phyloP scores from a whole-genome alignment of 2,113 vertebrate species.

The Elachura formosa region DNA sequence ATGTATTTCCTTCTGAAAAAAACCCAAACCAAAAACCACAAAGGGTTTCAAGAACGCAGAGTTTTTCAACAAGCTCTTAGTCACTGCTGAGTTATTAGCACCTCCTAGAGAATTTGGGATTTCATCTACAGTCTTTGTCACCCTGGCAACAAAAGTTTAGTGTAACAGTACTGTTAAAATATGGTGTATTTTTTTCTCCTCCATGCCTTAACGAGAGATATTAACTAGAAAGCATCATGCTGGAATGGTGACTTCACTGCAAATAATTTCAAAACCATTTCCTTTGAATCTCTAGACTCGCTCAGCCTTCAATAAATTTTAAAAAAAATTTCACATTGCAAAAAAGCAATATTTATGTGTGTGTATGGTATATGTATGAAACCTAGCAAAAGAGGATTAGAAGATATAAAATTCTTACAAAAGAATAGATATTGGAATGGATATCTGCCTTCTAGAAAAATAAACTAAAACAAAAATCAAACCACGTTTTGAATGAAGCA shows the following conservation, averaged over 20 bases:
- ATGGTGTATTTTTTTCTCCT: conserved; percentile 1
- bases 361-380: conserved; percentile 30
- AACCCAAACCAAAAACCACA: not conserved
- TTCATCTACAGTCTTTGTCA: conserved; percentile 38
- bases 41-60: not conserved
- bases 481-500: conserved; percentile 9
- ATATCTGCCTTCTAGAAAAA: conserved; percentile 25
- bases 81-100: conserved; percentile 51
- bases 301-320: conserved; percentile 67
- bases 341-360: conserved; percentile 50
- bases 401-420: conserved; percentile 47
- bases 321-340: conserved; percentile 48
- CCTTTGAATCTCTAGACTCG: conserved; percentile 25
- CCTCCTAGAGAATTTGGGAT: conserved; percentile 42
- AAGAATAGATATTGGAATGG: conserved; percentile 16
- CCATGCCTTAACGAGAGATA: not conserved
- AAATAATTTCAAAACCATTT: conserved; percentile 43
- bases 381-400: conserved; percentile 34
- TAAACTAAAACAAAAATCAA: not conserved
- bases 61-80: conserved; percentile 56
- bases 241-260: conserved; percentile 9
- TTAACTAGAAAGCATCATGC: conserved; percentile 11
- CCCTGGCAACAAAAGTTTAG: conserved; percentile 43
- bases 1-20: not conserved
- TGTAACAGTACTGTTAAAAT: conserved; percentile 16